Conservation (phyloP, 2,797 vertebrate genomes). For the Myiotriccus ornatus region DNA sequence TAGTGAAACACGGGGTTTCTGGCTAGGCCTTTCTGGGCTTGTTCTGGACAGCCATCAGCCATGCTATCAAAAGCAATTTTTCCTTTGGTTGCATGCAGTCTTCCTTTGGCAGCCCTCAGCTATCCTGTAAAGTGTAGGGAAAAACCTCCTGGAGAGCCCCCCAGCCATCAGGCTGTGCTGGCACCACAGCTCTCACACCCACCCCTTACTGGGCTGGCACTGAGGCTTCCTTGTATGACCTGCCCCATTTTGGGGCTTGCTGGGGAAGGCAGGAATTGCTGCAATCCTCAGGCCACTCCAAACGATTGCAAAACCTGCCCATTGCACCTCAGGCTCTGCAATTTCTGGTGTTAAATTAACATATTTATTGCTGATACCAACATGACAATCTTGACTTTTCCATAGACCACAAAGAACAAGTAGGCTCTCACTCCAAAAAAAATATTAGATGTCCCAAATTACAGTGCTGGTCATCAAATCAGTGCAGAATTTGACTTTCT, state of each 20-base stretch:
- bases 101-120: not conserved
- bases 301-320: not conserved
- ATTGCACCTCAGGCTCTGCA: not conserved
- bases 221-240: not conserved
- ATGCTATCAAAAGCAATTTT: not conserved
- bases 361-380: not conserved
- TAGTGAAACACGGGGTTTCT: not conserved
- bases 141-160: not conserved
- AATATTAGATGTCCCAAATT: not conserved
- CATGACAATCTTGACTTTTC: not conserved
- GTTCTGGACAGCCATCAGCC: not conserved
- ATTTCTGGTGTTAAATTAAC: not conserved
- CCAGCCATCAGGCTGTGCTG: accelerated
- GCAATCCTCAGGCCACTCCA: not conserved
- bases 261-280: not conserved
- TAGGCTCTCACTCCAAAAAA: not conserved
- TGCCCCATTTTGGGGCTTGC: accelerated
- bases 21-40: not conserved
- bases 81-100: not conserved
- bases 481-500: not conserved
- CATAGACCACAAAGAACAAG: not conserved
- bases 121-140: not conserved
- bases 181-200: not conserved
- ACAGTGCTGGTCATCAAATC: not conserved
- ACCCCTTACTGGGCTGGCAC: not conserved